Evolutionary conservation across 2,888 invertebrate species (phyloP).

Genomic region (Hypomecis punctinalis): DNA sequence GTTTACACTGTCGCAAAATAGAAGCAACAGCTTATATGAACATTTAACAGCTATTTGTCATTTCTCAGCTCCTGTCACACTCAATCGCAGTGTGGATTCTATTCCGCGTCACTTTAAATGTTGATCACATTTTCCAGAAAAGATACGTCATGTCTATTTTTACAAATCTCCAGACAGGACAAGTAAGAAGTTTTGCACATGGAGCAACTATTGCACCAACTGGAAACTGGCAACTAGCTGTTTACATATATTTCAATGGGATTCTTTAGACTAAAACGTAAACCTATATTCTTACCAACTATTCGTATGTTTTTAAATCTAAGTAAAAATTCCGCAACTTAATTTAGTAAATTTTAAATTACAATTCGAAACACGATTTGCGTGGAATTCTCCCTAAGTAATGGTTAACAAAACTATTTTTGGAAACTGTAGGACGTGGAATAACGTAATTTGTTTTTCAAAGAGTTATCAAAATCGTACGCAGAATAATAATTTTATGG

Average conservation of each 20-base stretch:
- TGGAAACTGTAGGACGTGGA: slow-evolving; percentile 12
- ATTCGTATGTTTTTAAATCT: background rate
- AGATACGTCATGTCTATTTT: slow-evolving; percentile 49
- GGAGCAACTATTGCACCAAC: no score
- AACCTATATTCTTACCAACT: no score
- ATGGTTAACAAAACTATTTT: slow-evolving; percentile 3
- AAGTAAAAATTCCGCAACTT: background rate
- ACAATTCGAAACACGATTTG: slow-evolving; percentile 19
- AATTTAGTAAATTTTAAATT: background rate
- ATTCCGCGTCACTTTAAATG: slow-evolving; percentile 20
- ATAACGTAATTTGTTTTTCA: slow-evolving; percentile 6
- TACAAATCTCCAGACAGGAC: slow-evolving; percentile 31
- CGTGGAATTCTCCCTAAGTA: slow-evolving; percentile 10
- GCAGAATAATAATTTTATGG: background rate
- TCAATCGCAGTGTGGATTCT: background rate
- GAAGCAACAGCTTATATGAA: slow-evolving; percentile 3
- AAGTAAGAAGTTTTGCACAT: background rate
- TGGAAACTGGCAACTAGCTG: no score
- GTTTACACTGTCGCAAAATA: slow-evolving; percentile 32
- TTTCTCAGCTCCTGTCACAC: background rate
- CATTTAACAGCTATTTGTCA: background rate
- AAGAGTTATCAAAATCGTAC: background rate
- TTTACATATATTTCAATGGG: no score
- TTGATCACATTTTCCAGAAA: slow-evolving; percentile 43
- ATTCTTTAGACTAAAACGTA: no score